Evolutionary conservation across 2,888 invertebrate genomes (phyloP).

Genomic region (Heliconius erato): DNA sequence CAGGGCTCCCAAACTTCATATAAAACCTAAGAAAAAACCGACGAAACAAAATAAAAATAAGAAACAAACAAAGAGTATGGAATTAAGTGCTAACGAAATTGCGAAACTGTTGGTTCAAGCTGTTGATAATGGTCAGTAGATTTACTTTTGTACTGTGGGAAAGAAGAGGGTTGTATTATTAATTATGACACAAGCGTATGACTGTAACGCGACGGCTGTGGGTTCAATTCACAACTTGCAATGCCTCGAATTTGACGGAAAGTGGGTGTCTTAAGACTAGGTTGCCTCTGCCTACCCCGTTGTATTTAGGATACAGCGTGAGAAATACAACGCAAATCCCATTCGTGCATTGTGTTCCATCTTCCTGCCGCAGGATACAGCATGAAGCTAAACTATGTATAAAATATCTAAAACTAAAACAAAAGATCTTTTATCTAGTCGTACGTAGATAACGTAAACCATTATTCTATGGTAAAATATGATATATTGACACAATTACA

Average conservation of each 20-base stretch:
- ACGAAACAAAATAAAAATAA: slow-evolving; percentile 53
- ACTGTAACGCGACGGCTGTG: neutral
- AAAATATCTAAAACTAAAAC: no score
- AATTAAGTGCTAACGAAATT: slow-evolving; percentile 76
- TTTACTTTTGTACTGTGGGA: slow-evolving; percentile 25
- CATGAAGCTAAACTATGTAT: no score
- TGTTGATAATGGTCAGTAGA: slow-evolving; percentile 74
- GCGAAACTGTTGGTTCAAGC: slow-evolving; percentile 74
- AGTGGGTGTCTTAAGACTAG: neutral
- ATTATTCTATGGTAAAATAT: no score
- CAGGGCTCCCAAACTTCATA: slow-evolving; percentile 55
- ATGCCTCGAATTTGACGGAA: neutral
- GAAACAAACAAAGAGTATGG: slow-evolving; percentile 58
- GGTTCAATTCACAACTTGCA: neutral
- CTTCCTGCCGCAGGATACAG: no score
- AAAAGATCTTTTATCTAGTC: no score
- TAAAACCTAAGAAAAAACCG: slow-evolving; percentile 57
- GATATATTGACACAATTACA: no score
- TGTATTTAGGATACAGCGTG: neutral
- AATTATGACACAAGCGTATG: neutral
- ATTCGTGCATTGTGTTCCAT: no score
- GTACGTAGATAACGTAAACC: no score
- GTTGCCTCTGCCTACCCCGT: neutral
- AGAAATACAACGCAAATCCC: no score
- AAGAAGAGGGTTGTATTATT: neutral